Conservation (phyloP, 1,140 invertebrate species). For the Drosophila quadrilineata region DNA sequence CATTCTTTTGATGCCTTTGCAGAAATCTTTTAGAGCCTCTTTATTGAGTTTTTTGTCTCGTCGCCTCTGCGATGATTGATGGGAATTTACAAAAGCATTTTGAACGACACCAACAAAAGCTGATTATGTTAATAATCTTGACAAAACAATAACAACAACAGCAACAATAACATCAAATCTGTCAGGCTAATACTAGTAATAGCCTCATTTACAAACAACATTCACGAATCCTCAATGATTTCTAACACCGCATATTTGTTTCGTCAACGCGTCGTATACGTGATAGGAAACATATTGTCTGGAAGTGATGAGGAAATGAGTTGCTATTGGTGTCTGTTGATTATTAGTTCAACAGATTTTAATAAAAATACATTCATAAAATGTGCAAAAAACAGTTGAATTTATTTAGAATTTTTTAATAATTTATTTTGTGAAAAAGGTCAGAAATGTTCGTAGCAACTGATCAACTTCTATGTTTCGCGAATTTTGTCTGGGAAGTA, state of each 20-base stretch:
- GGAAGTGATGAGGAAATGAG: too few relatives aligned
- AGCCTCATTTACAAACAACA: conserved; percentile 13
- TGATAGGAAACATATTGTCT: background rate
- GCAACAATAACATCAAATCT: too few relatives aligned
- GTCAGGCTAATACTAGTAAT: conserved; percentile 3
- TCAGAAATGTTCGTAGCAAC: too few relatives aligned
- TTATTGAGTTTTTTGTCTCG: conserved; percentile 29
- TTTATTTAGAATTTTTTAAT: too few relatives aligned
- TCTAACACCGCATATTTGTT: too few relatives aligned
- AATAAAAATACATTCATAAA: too few relatives aligned
- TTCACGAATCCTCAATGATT: conserved; percentile 3
- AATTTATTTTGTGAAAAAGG: too few relatives aligned
- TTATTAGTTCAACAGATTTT: too few relatives aligned
- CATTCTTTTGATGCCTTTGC: conserved; percentile 7
- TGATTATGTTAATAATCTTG: conserved; percentile 49
- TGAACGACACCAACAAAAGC: conserved; percentile 31
- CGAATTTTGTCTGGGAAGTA: too few relatives aligned
- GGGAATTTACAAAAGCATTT: conserved; percentile 43
- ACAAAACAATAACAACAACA: conserved; percentile 18
- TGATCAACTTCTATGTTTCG: too few relatives aligned
- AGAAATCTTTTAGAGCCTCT: conserved; percentile 22
- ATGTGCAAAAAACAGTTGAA: too few relatives aligned
- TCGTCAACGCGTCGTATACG: background rate
- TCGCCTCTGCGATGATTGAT: conserved; percentile 44
- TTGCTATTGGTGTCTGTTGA: too few relatives aligned